Base-by-base conservation (phyloP, 1,140 invertebrate species). In the Mylabris phalerata region DNA sequence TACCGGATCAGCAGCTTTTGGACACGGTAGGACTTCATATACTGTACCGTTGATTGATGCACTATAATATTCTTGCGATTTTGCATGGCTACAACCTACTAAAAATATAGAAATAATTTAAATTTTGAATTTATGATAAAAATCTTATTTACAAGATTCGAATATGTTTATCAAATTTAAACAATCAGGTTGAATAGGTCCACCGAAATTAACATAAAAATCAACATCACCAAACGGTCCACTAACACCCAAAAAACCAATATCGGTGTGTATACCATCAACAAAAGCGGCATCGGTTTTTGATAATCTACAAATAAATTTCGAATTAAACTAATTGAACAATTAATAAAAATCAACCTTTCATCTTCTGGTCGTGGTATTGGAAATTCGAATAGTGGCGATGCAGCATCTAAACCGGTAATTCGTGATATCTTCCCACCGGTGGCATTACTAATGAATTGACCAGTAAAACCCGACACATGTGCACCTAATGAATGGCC, bases 231-330 rank as follows among this genome's bases (percentile, higher is more conserved):
- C 92, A 65, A 88, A 80, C 0, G 88, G 78, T 26, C 79, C 75
- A 0, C 80, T 80, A 55, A 85, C 86, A 0, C 91, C 90, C 48
- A 92, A 32, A 7, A 84, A 71, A 0, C 89, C 89, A 0, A 86
- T 90, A 71, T 94, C 90, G 0, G 92, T 92, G 69, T 97, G 94
- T 55, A 95, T 88, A 5, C 93, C 84, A 72, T 96, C 94, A 3
- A 97, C 93, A 69, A 94, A 93, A 4, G 78, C 67, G 0, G 93
- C 93, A 71, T 95, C 92, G 0, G 77, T 78, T 0, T 11, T 42
- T 3, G 63, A 63, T 19, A 79, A 64, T 60, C 73, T 52, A 19
- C 7, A 32, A 32, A 32, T 32, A 5, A 1, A 32, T 32, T 32
- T 32, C 7, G 32, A 32, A 32, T 4, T 32, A 7, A 5, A 4